Base-by-base conservation (phyloP, 1,140 invertebrate genomes). In the Popillia japonica region DNA sequence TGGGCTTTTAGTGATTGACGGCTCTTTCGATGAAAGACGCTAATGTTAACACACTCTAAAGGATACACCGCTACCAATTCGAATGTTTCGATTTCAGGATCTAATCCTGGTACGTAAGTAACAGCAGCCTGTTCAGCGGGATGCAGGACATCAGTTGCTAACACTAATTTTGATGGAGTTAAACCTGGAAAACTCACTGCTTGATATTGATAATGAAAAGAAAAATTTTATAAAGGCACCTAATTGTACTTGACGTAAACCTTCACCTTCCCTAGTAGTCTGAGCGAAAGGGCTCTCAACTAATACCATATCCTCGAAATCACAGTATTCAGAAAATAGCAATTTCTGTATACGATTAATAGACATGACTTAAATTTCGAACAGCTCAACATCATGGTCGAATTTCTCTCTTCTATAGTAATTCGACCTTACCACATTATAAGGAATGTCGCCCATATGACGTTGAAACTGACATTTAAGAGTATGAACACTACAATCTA, bases 261-360 rank as follows among this genome's bases (percentile, higher is more conserved):
- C 90, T 76, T 82, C 85, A 34, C 91, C 91, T 55, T 89, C 86
- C 78, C 89, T 87, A 4, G 89, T 90, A 0, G 90, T 92, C 84
- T 92, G 89, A 8, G 89, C 89, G 82, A 92, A 92, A 3, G 89
- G 88, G 74, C 90, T 91, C 82, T 92, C 91, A 34, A 92, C 86
- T 75, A 92, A 81, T 40, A 92, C 87, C 75, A 84, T 87, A 40
- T 92, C 91, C 42, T 88, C 87, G 68, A 91, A 89, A 75, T 91
- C 89, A 40, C 86, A 85, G 80, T 90, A 90, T 82, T 92, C 90
- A n/a, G 89, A 89, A 48, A 87, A 86, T 40, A 92, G 81, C 23
- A 92, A 83, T 82, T 89, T 90, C 82, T 89, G 88, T 55, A 92
- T 90, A 78, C 90, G 87, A 78, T 88, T 89, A 76, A 87, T 84